A percentile compares a stretch with the other conserved stretches of the same genome.
Conservation (phyloP, 2,888 invertebrate species). For the Lasioglossum leucozonium region DNA sequence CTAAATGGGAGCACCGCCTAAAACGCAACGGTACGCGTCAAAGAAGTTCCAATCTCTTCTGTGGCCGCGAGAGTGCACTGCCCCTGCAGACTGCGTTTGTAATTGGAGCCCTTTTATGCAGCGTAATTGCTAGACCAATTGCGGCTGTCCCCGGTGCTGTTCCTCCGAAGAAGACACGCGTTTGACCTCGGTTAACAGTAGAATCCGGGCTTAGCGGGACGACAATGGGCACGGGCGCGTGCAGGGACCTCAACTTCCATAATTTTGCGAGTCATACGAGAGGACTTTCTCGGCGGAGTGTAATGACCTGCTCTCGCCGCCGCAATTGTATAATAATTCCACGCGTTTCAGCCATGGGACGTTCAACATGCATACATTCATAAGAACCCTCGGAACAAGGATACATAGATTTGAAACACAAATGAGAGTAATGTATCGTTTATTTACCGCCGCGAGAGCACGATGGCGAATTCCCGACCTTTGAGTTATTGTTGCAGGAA, state of each 20-base stretch:
- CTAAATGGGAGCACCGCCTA: background rate
- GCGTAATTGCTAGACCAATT: constrained; percentile 51
- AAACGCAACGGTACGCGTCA: background rate
- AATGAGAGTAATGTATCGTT: background rate
- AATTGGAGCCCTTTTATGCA: constrained; percentile 44
- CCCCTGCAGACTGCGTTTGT: constrained; percentile 18
- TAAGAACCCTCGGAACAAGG: background rate
- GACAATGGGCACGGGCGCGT: background rate
- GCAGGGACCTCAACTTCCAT: constrained; percentile 5
- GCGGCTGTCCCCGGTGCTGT: constrained; percentile 37
- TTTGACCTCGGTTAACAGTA: constrained; percentile 8
- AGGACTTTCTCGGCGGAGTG: constrained; percentile 1
- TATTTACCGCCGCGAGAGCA: background rate
- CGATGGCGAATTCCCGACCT: background rate
- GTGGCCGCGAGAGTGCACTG: background rate
- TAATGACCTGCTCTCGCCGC: background rate
- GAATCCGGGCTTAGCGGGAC: constrained; percentile 1
- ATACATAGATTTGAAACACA: background rate
- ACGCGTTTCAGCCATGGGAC: background rate
- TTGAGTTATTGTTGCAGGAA: background rate
- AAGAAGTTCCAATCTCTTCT: background rate
- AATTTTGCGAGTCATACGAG: constrained; percentile 7
- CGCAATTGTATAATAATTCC: background rate
- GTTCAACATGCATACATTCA: background rate
- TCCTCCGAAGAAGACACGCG: constrained; percentile 19